phyloP scores from a whole-genome alignment of 2,888 invertebrate genomes.

The Mongoloraphidia duomilia region DNA sequence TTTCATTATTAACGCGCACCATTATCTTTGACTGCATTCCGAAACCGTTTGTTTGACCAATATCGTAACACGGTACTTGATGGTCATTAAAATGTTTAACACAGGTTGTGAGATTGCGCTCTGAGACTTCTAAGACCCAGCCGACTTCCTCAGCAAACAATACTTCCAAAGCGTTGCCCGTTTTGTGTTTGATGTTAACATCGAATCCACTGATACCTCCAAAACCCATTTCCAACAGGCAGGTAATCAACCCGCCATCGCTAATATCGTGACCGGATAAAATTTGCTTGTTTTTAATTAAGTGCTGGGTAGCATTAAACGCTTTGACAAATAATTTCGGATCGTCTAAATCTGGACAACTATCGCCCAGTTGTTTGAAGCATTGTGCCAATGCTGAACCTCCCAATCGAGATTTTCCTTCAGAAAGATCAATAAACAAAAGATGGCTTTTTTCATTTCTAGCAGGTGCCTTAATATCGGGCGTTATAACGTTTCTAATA shows the following conservation, averaged over 20 bases:
- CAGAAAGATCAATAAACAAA: conserved; percentile 64
- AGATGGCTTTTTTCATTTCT: conserved; percentile 45
- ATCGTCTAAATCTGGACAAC: conserved; percentile 65
- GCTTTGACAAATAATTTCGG: conserved; percentile 51
- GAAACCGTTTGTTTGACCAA: conserved; percentile 51
- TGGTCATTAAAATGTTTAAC: conserved; percentile 42
- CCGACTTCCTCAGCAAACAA: conserved; percentile 79
- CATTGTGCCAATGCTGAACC: conserved; percentile 90
- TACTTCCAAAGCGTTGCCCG: conserved; percentile 44
- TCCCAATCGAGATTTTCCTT: conserved; percentile 64
- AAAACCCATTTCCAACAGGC: conserved; percentile 91
- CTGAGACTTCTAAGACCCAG: conserved; percentile 62
- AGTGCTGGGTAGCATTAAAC: conserved; percentile 70
- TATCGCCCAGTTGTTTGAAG: conserved; percentile 68
- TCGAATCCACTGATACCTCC: conserved; percentile 73
- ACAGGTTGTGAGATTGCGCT: conserved; percentile 39
- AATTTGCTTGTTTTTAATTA: conserved; percentile 59
- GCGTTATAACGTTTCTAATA: conserved; percentile 73
- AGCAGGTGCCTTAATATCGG: conserved; percentile 65
- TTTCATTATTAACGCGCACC: conserved; percentile 42
- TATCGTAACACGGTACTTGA: conserved; percentile 46
- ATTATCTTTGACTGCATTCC: conserved; percentile 50
- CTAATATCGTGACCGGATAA: conserved; percentile 89
- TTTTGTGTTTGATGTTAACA: conserved; percentile 42
- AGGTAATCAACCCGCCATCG: conserved; percentile 87